Base-by-base conservation (phyloP, 92 coral and sea anemone genomes). In the Epizoanthus ramosus region DNA sequence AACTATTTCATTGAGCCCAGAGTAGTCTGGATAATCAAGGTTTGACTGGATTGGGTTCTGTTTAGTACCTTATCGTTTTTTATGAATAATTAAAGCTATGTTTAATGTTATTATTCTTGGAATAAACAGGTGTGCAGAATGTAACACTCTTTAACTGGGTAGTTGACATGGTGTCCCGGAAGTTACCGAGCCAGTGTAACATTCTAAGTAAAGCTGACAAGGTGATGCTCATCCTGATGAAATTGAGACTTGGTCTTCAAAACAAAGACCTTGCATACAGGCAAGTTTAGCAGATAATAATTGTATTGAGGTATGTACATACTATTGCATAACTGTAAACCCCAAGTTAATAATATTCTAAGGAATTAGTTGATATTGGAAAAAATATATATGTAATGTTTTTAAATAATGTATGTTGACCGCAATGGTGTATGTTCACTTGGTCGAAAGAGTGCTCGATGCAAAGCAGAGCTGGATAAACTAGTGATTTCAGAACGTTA, bases 191-290 rank as follows among this genome's bases (percentile, higher is more conserved):
- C 67, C 57, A 60, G 33, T 71, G 66, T 67, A 70, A 83, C 31
- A 71, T 70, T 69, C 75, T 83, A 56, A 72, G 37, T 71, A 64
- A 41, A 52, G 80, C 24, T 70, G 86, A 83, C 67, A 83, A 83
- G 67, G 80, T 79, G 58, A 64, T 79, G 84, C 79, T 85, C 77
- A 57, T 85, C 68, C 84, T 85, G 57, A 85, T 85, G 89, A 85
- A 85, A 63, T 84, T 77, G 70, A 79, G 77, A 72, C 67, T 79
- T 65, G 89, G 89, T 65, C 61, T 70, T 37, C 84, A 76, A 72
- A 85, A 85, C 64, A 85, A 68, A 73, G 89, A 79, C 72, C 73
- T 79, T 33, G 85, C 89, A 76, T 79, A 25, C 71, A 71, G 86
- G 86, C 43, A 66, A 66, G 71, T 66, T 66, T 66, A 66, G 45